phyloP scores from a whole-genome alignment of 1,140 invertebrate species.

The Anoplophora glabripennis region DNA sequence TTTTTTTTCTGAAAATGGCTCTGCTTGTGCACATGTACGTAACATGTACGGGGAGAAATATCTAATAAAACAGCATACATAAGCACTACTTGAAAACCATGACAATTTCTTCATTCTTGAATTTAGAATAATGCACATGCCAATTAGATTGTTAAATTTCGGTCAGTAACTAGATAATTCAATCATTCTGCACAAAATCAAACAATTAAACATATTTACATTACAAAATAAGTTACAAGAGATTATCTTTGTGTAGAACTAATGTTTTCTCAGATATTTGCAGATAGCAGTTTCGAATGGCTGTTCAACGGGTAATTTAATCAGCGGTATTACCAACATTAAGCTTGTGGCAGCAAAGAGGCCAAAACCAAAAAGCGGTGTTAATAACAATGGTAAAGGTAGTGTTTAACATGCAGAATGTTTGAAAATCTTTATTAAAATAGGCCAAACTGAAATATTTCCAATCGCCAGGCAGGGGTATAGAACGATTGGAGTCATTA shows the following conservation, averaged over 20 bases:
- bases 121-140: constrained; percentile 33
- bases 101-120: constrained; percentile 5
- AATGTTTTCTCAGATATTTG: background rate
- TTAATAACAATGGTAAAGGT: constrained; percentile 34
- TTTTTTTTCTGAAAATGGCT: background rate
- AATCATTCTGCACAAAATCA: constrained; percentile 40
- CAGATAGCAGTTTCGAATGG: constrained; percentile 15
- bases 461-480: too few species aligned
- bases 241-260: background rate
- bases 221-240: background rate
- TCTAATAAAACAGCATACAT: constrained; percentile 37
- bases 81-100: constrained; percentile 35
- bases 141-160: constrained; percentile 26
- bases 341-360: constrained; percentile 37
- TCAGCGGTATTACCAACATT: constrained; percentile 21
- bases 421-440: constrained; percentile 52
- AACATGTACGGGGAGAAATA: background rate
- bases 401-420: constrained; percentile 59
- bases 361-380: constrained; percentile 45
- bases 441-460: background rate
- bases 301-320: background rate
- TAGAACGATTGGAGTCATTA: background rate
- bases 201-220: constrained; percentile 2
- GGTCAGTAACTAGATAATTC: constrained; percentile 32
- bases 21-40: constrained; percentile 36